A percentile compares a stretch with the other conserved stretches of the same genome.
These are phyloP conservation scores for Ceratosolen fusciceps DNA, from an alignment of 1,140 invertebrate genomes.

Conservation along the genomic window DNA sequence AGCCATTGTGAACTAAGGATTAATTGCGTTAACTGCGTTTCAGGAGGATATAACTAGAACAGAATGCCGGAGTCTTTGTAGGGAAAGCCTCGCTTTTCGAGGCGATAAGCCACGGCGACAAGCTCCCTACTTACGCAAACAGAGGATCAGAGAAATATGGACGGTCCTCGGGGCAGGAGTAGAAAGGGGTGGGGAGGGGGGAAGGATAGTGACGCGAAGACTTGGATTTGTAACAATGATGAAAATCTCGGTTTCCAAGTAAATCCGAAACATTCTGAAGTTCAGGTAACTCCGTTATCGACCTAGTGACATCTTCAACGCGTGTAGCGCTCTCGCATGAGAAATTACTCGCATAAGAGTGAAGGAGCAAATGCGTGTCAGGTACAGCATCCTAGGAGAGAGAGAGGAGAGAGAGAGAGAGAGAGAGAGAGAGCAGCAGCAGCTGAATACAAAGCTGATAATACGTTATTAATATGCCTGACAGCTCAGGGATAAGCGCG, in stretches of 20 bases:
- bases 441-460: conserved; percentile 42
- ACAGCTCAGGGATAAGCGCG: conserved; percentile 47
- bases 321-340: not conserved
- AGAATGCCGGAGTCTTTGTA: not conserved
- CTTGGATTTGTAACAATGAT: not conserved
- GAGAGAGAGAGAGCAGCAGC: not conserved
- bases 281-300: conserved; percentile 24
- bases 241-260: conserved; percentile 1
- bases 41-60: not conserved
- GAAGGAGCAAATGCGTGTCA: conserved; percentile 1
- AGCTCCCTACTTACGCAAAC: not conserved
- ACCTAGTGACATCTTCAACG: conserved; percentile 30
- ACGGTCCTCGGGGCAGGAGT: too few relatives aligned
- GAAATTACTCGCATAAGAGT: conserved; percentile 29
- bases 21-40: not conserved
- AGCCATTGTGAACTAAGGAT: too few relatives aligned
- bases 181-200: too few relatives aligned
- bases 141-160: too few relatives aligned
- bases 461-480: conserved; percentile 54
- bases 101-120: not conserved
- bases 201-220: not conserved
- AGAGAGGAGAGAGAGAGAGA: not conserved
- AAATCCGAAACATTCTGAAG: conserved; percentile 2
- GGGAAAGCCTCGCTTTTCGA: too few relatives aligned
- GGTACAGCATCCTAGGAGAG: not conserved